These are phyloP conservation scores for Blastomussa wellsi DNA, from an alignment of 92 coral and sea anemone species.

Conservation along the genomic window DNA sequence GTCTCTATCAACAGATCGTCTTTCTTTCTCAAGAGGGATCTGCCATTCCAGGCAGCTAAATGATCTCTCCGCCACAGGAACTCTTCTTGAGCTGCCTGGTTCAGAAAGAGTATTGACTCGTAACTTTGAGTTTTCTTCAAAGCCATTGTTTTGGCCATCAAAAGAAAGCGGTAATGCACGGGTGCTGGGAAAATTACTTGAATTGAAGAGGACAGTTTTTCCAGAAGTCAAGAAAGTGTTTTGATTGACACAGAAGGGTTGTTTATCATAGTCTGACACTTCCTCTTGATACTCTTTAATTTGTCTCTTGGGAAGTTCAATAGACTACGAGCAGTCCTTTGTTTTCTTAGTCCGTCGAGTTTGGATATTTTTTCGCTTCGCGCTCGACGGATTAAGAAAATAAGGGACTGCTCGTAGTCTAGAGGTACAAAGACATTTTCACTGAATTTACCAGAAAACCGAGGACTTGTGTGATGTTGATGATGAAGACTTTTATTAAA, in stretches of 20 bases:
- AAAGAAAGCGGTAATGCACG: constrained; percentile 37
- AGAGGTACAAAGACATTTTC: constrained; percentile 39
- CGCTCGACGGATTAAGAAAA: too few relatives aligned
- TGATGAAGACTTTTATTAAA: too few relatives aligned
- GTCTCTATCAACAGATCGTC: constrained; percentile 31
- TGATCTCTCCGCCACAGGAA: constrained; percentile 45
- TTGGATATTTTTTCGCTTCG: constrained; percentile 32
- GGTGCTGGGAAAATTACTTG: constrained; percentile 64
- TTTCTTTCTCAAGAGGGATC: constrained; percentile 11
- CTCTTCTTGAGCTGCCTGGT: constrained; percentile 37
- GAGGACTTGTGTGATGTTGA: constrained; percentile 10
- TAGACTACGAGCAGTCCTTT: too few relatives aligned
- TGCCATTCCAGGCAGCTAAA: constrained; percentile 50
- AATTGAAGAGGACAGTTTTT: constrained; percentile 45
- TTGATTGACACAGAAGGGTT: constrained; percentile 31
- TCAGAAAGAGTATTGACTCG: constrained; percentile 31
- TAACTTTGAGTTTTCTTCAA: constrained; percentile 14
- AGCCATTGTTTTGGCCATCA: constrained; percentile 38
- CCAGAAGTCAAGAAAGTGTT: constrained; percentile 48
- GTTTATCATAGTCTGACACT: constrained; percentile 45
- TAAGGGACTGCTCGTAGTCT: too few relatives aligned
- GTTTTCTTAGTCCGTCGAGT: too few relatives aligned
- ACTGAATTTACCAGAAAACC: constrained; percentile 36
- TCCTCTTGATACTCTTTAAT: constrained; percentile 31
- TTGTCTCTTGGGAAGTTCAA: too few relatives aligned